Percentiles rank a stretch among this genome's conserved stretches.
phyloP scores from a whole-genome alignment of 2,797 vertebrate species.

The Atherinosoma microstoma region DNA sequence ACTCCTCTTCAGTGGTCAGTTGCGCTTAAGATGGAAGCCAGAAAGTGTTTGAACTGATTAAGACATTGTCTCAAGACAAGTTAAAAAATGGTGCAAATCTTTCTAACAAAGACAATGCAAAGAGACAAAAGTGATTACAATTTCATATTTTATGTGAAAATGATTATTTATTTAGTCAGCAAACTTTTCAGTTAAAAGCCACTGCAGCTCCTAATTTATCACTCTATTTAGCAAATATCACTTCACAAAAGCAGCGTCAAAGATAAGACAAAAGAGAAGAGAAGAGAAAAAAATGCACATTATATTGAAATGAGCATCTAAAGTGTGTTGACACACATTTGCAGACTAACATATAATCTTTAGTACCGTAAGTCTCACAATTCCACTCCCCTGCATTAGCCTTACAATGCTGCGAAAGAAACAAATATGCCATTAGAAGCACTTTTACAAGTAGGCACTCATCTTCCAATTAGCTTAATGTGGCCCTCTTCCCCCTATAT shows the following conservation, averaged over 20 bases:
- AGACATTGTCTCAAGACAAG: conserved; percentile 46
- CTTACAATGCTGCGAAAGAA: conserved; percentile 90
- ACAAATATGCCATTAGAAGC: conserved; percentile 99
- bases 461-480: conserved; percentile 99
- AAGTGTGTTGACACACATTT: conserved; percentile 56
- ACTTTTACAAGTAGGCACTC: conserved; percentile 99
- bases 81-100: conserved; percentile 30
- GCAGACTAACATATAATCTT: conserved; percentile 79
- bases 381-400: conserved; percentile 94
- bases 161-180: conserved; percentile 13
- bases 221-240: conserved; percentile 13
- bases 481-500: conserved; percentile 93
- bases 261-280: background rate
- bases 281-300: background rate
- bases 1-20: conserved; percentile 55
- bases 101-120: conserved; percentile 10
- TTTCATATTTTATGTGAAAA: background rate
- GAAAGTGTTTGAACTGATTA: conserved; percentile 26
- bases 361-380: conserved; percentile 84
- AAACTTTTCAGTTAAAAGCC: conserved; percentile 35
- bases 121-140: conserved; percentile 27
- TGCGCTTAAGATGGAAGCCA: conserved; percentile 58
- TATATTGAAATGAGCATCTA: conserved; percentile 16
- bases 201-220: conserved; percentile 1
- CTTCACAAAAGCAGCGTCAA: conserved; percentile 13